A percentile compares a stretch with the other conserved stretches of the same genome.
phyloP scores from a whole-genome alignment of 1,140 invertebrate species.

The Cotesia vestalis region DNA sequence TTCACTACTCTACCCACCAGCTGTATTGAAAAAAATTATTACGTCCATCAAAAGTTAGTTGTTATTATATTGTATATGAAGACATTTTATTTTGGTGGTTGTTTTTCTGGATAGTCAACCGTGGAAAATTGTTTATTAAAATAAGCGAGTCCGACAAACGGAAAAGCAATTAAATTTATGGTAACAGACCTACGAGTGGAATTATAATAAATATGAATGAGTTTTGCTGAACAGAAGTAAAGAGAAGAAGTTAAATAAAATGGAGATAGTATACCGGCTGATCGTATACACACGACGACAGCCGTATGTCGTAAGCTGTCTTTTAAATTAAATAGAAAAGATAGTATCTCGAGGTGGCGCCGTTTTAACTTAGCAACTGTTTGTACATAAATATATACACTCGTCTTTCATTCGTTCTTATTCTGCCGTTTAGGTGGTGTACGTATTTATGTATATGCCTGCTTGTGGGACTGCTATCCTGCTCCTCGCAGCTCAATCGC shows the following conservation, averaged over 20 bases:
- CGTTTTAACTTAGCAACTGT: constrained; percentile 37
- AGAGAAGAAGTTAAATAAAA: constrained; percentile 28
- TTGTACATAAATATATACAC: not conserved
- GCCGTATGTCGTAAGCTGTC: constrained; percentile 49
- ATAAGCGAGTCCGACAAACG: not conserved
- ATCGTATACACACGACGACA: constrained; percentile 43
- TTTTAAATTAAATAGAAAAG: constrained; percentile 30
- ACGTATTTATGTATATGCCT: constrained; percentile 8
- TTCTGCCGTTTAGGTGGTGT: constrained; percentile 7
- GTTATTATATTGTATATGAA: constrained; percentile 8
- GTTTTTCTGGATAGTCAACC: not conserved
- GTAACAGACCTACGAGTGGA: too few relatives aligned
- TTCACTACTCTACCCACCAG: not conserved
- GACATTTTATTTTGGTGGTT: not conserved
- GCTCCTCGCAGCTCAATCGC: too few relatives aligned
- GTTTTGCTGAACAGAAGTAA: constrained; percentile 3
- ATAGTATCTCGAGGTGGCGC: constrained; percentile 47
- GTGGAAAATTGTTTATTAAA: too few relatives aligned
- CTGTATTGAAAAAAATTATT: not conserved
- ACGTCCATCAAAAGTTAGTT: too few relatives aligned
- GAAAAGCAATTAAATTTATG: not conserved
- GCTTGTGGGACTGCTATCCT: too few relatives aligned
- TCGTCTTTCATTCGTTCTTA: constrained; percentile 6
- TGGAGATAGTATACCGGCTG: constrained; percentile 36
- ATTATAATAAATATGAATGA: not conserved